Conservation (phyloP, 2,113 vertebrate species). For the Bucco capensis region DNA sequence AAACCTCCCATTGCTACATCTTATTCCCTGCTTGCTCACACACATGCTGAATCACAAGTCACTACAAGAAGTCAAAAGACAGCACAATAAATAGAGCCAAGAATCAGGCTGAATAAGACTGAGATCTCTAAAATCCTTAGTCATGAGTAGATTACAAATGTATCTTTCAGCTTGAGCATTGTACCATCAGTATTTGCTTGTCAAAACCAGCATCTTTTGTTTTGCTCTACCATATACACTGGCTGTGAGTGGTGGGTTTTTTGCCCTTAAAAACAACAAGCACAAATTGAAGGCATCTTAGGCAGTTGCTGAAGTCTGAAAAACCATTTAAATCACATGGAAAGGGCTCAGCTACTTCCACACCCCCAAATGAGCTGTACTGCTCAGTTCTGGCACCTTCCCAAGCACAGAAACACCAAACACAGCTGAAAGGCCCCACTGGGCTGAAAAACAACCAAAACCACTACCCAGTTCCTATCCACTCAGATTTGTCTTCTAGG, state of each 20-base stretch:
- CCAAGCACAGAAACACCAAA: neutral
- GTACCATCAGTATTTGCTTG: neutral
- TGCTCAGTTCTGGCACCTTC: neutral
- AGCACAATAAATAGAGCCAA: neutral
- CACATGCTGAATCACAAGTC: neutral
- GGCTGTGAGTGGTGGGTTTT: neutral
- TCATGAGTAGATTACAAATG: neutral
- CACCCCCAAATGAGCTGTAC: neutral
- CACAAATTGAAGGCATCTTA: neutral
- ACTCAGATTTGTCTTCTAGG: neutral
- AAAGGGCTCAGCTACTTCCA: neutral
- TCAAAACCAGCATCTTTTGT: neutral
- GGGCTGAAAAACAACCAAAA: neutral
- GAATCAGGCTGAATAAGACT: neutral
- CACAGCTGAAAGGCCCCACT: neutral
- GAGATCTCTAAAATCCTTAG: neutral
- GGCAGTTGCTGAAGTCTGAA: neutral
- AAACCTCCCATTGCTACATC: neutral
- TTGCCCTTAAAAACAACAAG: neutral
- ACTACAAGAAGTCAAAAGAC: neutral
- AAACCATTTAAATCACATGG: neutral
- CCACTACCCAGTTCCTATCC: neutral
- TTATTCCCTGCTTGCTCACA: rapidly evolving
- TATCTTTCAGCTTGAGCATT: neutral
- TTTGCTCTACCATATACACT: neutral